Conservation (phyloP, 2,888 invertebrate species). For the Drosophila bunnanda region DNA sequence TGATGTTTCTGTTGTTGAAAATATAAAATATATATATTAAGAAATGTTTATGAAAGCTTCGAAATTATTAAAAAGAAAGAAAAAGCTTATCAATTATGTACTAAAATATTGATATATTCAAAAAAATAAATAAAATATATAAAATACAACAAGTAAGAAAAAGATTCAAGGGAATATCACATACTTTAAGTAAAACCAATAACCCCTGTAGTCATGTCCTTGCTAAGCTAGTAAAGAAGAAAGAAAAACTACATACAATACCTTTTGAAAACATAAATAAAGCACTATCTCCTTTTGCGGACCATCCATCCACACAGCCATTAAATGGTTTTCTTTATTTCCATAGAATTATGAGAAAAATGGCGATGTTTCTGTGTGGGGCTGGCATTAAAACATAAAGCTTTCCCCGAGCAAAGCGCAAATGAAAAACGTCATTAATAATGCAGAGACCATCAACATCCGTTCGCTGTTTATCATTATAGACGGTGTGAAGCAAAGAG, state of each 20-base stretch:
- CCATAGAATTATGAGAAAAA: constrained; percentile 22
- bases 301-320: background rate
- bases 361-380: constrained; percentile 5
- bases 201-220: background rate
- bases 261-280: background rate
- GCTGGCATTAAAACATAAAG: constrained; percentile 52
- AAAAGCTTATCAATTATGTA: background rate
- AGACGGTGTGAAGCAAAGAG: constrained; percentile 46
- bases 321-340: constrained; percentile 14
- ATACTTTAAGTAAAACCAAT: background rate
- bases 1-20: too few relatives aligned
- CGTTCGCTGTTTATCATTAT: constrained; percentile 77
- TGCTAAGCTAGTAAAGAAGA: background rate
- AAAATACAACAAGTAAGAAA: background rate
- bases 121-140: too few relatives aligned
- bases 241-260: background rate
- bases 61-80: background rate
- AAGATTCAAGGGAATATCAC: background rate
- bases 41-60: background rate
- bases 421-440: constrained; percentile 80
- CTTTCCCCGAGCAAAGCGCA: constrained; percentile 59
- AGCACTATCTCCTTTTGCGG: background rate
- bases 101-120: background rate
- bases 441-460: constrained; percentile 77
- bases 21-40: background rate